These are phyloP conservation scores for Lochmaea crataegi DNA, from an alignment of 2,888 invertebrate species.

Conservation along the genomic window DNA sequence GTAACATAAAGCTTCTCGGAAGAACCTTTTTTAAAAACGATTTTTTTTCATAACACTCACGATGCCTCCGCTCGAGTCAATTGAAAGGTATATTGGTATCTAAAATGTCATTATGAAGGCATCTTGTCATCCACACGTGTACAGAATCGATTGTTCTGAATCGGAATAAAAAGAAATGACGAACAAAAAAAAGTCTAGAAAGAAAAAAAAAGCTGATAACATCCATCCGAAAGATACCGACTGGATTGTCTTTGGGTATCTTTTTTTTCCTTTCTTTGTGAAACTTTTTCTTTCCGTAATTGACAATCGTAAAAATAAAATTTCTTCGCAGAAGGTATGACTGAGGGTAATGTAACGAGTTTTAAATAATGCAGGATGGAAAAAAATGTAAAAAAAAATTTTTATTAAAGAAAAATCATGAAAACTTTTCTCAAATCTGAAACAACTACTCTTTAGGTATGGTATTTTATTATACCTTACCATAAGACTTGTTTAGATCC, in stretches of 20 bases:
- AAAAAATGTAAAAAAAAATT: not conserved
- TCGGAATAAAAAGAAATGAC: conserved; percentile 40
- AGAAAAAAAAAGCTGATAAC: conserved; percentile 22
- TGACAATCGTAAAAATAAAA: conserved; percentile 9
- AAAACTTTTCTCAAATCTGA: no score
- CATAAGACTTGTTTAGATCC: no score
- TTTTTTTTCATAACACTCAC: not conserved
- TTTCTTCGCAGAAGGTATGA: not conserved
- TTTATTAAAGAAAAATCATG: no score
- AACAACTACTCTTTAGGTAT: no score
- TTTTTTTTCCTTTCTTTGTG: conserved; percentile 3
- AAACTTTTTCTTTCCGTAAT: not conserved
- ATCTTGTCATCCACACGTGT: conserved; percentile 47
- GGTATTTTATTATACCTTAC: no score
- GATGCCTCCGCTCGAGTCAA: conserved; percentile 11
- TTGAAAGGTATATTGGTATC: conserved; percentile 37
- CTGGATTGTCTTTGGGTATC: conserved; percentile 3
- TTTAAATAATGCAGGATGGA: not conserved
- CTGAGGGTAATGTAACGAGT: not conserved
- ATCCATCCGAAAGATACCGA: conserved; percentile 3
- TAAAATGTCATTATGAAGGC: conserved; percentile 40
- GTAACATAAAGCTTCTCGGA: not conserved
- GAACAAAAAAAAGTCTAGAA: conserved; percentile 19
- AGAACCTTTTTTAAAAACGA: not conserved
- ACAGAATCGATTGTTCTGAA: conserved; percentile 47